phyloP scores from a whole-genome alignment of 2,113 vertebrate genomes.

The Myotis brandtii region DNA sequence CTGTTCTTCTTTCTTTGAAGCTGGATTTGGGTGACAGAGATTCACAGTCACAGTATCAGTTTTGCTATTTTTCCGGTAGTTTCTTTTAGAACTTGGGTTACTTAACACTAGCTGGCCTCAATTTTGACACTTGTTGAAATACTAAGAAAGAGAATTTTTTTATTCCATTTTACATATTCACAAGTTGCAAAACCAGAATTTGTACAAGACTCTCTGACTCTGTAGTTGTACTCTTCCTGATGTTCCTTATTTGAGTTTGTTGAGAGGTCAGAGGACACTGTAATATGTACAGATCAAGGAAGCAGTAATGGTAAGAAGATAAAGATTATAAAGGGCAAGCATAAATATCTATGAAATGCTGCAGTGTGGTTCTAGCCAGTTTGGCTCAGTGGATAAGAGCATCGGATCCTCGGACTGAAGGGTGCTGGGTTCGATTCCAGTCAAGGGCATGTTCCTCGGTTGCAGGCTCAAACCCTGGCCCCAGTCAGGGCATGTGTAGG shows the following conservation, averaged over 20 bases:
- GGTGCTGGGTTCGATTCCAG: no score
- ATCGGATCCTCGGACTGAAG: no score
- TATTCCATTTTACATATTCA: not conserved
- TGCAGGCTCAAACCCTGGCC: no score
- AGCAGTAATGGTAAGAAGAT: not conserved
- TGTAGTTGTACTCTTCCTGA: not conserved
- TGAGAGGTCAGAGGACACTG: not conserved
- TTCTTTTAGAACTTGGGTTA: not conserved
- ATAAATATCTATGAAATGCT: not conserved
- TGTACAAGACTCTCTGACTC: not conserved
- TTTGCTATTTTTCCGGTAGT: not conserved
- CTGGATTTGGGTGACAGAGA: not conserved
- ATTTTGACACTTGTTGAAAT: not conserved
- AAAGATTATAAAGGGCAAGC: not conserved
- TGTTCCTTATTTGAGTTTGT: not conserved
- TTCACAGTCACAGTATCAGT: not conserved
- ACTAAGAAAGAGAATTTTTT: not conserved
- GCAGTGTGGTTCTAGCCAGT: not conserved
- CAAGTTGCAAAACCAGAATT: not conserved
- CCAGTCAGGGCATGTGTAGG: no score
- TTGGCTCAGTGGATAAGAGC: no score
- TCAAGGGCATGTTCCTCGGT: no score
- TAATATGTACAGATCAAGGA: not conserved
- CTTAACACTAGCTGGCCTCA: not conserved
- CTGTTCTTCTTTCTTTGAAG: not conserved